Percentiles rank a stretch among this genome's conserved stretches.
phyloP scores from a whole-genome alignment of 2,797 vertebrate species.

The Pitangus sulphuratus region DNA sequence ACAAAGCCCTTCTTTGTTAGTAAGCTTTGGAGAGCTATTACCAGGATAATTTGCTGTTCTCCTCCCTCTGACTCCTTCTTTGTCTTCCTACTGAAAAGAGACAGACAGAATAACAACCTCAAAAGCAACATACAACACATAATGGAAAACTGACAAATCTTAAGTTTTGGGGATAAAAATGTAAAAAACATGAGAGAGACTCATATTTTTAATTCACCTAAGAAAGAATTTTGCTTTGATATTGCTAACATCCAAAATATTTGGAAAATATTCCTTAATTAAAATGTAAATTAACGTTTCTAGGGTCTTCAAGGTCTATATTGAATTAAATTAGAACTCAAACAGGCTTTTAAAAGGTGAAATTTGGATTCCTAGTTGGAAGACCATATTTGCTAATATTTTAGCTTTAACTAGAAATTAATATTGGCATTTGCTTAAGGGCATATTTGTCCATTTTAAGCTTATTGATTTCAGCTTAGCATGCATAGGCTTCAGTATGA shows the following conservation, averaged over 20 bases:
- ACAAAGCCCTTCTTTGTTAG: not conserved
- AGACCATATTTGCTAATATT: not conserved
- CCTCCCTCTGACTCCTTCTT: not conserved
- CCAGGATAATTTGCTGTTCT: not conserved
- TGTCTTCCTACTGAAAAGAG: not conserved
- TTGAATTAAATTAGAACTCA: not conserved
- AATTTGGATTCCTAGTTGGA: not conserved
- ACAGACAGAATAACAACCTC: not conserved
- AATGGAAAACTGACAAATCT: not conserved
- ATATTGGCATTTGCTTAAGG: slow-evolving; percentile 1
- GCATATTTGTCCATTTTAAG: not conserved
- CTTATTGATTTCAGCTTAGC: not conserved
- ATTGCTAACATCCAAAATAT: not conserved
- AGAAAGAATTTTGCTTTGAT: not conserved
- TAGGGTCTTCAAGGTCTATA: not conserved
- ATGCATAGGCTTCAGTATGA: not conserved
- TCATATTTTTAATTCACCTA: not conserved
- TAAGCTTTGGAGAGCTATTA: not conserved
- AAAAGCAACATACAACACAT: not conserved
- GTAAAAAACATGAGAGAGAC: fast-evolving
- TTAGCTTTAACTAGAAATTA: not conserved
- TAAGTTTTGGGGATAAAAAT: not conserved
- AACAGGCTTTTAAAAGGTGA: not conserved
- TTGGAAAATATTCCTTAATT: not conserved
- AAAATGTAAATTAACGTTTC: not conserved